Conservation (phyloP, 2,113 vertebrate species). For the Plestiodon gilberti region DNA sequence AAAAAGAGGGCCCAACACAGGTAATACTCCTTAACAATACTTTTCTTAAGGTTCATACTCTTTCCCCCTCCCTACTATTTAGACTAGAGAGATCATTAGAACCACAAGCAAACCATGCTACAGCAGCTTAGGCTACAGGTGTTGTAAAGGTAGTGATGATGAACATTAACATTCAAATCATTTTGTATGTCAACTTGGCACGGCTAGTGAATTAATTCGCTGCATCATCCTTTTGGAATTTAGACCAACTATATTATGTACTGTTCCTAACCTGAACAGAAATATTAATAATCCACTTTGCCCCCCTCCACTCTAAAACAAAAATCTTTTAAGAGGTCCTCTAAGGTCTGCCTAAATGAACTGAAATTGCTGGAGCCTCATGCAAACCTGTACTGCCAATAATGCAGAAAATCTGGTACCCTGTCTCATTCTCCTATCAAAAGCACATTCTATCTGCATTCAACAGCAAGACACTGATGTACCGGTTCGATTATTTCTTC, state of each 20-base stretch:
- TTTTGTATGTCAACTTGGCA: constrained; percentile 53
- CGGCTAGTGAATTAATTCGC: constrained; percentile 71
- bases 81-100: background rate
- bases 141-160: constrained; percentile 52
- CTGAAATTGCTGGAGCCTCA: background rate
- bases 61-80: background rate
- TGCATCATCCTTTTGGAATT: constrained; percentile 77
- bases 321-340: background rate
- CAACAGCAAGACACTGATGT: background rate
- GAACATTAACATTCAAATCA: constrained; percentile 50
- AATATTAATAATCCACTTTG: constrained; percentile 32
- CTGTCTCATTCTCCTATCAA: constrained; percentile 13
- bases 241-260: constrained; percentile 49
- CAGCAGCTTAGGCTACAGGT: constrained; percentile 43
- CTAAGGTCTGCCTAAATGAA: constrained; percentile 36
- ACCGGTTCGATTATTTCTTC: constrained; percentile 17
- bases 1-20: background rate
- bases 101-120: constrained; percentile 37
- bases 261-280: constrained; percentile 16
- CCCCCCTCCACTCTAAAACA: constrained; percentile 1
- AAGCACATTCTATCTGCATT: background rate
- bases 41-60: background rate
- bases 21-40: constrained; percentile 21
- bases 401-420: constrained; percentile 13
- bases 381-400: constrained; percentile 3